Base-by-base conservation (phyloP, 2,113 vertebrate species). In the Hypanus sabinus region DNA sequence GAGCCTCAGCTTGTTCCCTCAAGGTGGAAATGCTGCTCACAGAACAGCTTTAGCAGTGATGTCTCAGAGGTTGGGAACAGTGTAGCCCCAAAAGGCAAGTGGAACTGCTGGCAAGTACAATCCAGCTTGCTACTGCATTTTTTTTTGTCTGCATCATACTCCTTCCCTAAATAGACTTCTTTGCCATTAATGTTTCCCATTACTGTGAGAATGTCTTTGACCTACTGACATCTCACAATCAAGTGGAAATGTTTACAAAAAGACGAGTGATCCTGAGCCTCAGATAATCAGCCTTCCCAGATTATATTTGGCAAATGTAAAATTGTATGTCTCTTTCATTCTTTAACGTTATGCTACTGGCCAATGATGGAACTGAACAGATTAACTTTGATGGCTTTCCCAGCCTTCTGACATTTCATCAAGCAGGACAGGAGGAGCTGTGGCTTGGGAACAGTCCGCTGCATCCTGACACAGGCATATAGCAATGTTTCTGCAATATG, bases 141-240 rank as follows among this genome's bases (percentile, higher is more conserved):
- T 62, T n/a, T 85, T 87, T 55, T 88, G 60, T 33, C 85, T 33
- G 8, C 60, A 65, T n/a, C 20, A 27, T 18, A 33, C 62, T 20
- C 30, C 4, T 33, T 33, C 30, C 30, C 12, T 18, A 65, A 55
- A 65, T 68, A 90, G 62, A 90, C 33, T 2, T 2, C 5, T 68
- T 90, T 90, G n/a, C 85, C 85, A 90, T 20, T 65, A 90, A 65
- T 33, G 30, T 90, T 90, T 60, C 62, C 57, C n/a, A 57, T 30
- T 65, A 88, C 60, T 30, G 62, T 88, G 57, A 5, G 57, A 60
- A 88, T 65, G 30, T 8, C 55, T 62, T 33, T 33, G 57, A n/a
- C 30, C 60, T 88, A 88, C 55, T 85, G n/a, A 88, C 85, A 12
- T 33, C 14, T 18, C 14, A 62, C 16, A 88, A 60, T 33, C 27